phyloP scores from a whole-genome alignment of 2,113 vertebrate species.

The Athene noctua region DNA sequence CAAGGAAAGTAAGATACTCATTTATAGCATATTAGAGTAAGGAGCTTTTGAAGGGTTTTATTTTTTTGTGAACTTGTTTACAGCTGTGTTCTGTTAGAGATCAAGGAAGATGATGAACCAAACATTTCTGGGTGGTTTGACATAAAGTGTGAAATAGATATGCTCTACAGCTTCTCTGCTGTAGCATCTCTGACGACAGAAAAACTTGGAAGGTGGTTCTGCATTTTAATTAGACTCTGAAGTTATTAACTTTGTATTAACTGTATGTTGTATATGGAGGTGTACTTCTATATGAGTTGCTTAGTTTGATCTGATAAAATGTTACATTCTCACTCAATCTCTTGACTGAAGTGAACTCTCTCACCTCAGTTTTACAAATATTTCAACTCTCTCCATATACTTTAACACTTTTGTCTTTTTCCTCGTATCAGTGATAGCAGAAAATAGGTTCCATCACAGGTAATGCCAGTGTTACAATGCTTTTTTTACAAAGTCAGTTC shows the following conservation, averaged over 20 bases:
- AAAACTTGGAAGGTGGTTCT: neutral
- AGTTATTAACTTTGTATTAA: neutral
- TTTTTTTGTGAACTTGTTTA: neutral
- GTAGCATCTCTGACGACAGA: neutral
- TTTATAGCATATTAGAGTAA: neutral
- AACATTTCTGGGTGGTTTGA: neutral
- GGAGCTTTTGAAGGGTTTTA: neutral
- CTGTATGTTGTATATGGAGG: neutral
- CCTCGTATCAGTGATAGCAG: neutral
- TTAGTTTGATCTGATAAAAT: neutral
- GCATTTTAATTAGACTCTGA: neutral
- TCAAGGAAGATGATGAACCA: neutral
- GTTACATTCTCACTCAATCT: neutral
- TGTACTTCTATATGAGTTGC: neutral
- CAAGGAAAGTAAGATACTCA: rapidly evolving
- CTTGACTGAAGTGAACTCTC: neutral
- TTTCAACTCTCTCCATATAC: neutral
- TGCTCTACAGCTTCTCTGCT: neutral
- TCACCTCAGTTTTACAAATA: neutral
- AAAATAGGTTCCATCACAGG: neutral
- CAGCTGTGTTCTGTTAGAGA: neutral
- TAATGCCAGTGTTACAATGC: neutral
- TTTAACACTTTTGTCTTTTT: neutral
- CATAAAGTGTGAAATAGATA: neutral
- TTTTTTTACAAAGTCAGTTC: neutral